Conservation (phyloP, 2,797 vertebrate genomes). For the Acipenser oxyrinchus region DNA sequence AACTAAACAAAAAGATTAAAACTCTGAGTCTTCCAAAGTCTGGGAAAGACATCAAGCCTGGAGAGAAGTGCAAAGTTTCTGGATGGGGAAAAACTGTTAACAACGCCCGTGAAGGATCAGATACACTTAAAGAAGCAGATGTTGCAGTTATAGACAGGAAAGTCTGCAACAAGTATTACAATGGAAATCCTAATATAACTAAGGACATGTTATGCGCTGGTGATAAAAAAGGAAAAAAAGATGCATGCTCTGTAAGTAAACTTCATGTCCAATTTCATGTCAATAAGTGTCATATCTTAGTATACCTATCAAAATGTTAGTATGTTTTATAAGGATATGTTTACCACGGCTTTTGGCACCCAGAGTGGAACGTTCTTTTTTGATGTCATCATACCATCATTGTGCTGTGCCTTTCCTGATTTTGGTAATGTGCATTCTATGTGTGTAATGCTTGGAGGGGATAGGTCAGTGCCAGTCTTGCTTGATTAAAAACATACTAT, state of each 20-base stretch:
- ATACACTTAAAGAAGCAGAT: constrained; percentile 28
- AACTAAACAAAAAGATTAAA: constrained; percentile 21
- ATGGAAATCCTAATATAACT: constrained; percentile 22
- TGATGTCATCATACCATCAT: too few relatives aligned
- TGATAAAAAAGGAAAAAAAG: constrained; percentile 18
- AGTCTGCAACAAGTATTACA: constrained; percentile 27
- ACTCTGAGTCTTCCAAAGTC: constrained; percentile 20
- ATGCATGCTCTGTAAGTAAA: constrained; percentile 30
- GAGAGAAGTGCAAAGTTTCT: too few relatives aligned
- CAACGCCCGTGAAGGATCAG: not conserved
- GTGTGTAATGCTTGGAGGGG: not conserved
- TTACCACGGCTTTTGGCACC: too few relatives aligned
- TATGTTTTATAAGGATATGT: too few relatives aligned
- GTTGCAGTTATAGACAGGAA: constrained; percentile 22
- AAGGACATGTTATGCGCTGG: constrained; percentile 38
- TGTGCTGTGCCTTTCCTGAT: too few relatives aligned
- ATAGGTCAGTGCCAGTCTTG: too few relatives aligned
- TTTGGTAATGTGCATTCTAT: not conserved
- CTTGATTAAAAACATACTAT: too few relatives aligned
- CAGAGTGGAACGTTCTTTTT: too few relatives aligned
- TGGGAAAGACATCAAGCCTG: constrained; percentile 16
- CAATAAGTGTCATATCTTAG: too few relatives aligned
- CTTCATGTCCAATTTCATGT: not conserved
- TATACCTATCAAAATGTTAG: too few relatives aligned
- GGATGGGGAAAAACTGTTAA: too few relatives aligned